Base-by-base conservation (phyloP, 2,888 invertebrate species). In the Microplitis manilae region DNA sequence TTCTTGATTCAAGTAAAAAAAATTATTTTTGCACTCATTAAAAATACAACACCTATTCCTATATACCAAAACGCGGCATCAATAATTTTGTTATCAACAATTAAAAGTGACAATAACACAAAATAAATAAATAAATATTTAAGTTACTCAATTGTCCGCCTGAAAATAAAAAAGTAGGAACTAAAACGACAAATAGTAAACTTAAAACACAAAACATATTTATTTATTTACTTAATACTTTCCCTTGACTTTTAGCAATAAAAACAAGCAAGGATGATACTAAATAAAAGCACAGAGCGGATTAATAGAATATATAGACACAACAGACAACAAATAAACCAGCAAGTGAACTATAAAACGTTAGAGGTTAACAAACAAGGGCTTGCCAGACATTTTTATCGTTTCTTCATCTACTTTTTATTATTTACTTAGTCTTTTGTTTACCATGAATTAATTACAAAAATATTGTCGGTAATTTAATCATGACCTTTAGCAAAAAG, bases 371-470 rank as follows among this genome's bases (percentile, higher is more conserved):
- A 50, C 50, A 50, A 50, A 50, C 50, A 50, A 50, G 50, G 50
- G 50, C 50, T 50, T 50, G 50, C 50, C 50, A 50, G 50, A 50
- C 50, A 50, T 50, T 50, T 50, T 50, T 50, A 50, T 50, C 50
- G 1, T 9, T 13, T 5, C 1, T 13, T 50, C 13, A 13, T 50
- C 13, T 50, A 13, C 13, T 50, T 50, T 9, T 50, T 8, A 50
- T 13, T 50, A 50, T 50, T 50, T 50, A 50, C 13, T 30, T 4
- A 30, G 30, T 30, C 30, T 30, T 30, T 30, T 30, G 4, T 30
- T 30, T 30, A 30, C 30, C 30, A 30, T 30, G 0, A 30, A 30
- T 30, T 30, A 30, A 30, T 4, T 30, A 30, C 4, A 2, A 30
- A 30, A 30, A 30, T 30, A 30, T 30, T 30, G 30, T 30, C 30